phyloP scores from a whole-genome alignment of 2,797 vertebrate species.

The Limnodromus scolopaceus region DNA sequence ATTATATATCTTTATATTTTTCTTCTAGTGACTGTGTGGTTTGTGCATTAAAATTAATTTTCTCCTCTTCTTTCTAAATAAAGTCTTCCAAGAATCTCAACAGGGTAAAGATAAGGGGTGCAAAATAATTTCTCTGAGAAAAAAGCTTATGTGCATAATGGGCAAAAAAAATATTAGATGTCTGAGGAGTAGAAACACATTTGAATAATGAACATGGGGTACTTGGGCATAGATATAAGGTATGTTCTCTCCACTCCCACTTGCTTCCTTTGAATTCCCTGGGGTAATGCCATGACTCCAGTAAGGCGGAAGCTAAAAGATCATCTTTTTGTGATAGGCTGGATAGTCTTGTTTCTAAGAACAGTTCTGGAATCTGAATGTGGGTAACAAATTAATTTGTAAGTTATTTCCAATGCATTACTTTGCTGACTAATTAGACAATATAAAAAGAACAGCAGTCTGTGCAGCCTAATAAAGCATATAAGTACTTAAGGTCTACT shows the following conservation, averaged over 20 bases:
- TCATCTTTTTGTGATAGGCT: not conserved
- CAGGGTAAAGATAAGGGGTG: not conserved
- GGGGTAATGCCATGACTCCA: not conserved
- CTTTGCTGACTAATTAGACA: not conserved
- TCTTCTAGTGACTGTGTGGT: not conserved
- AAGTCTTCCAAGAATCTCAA: not conserved
- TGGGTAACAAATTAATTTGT: not conserved
- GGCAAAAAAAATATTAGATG: not conserved
- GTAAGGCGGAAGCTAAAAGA: not conserved
- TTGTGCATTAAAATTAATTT: not conserved
- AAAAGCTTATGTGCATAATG: not conserved
- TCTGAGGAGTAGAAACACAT: not conserved
- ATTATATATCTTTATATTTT: constrained; percentile 24
- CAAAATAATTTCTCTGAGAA: not conserved
- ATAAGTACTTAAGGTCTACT: not conserved
- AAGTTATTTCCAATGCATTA: not conserved
- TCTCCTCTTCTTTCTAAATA: not conserved
- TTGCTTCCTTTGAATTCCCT: not conserved
- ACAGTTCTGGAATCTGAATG: not conserved
- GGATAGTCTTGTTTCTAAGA: not conserved
- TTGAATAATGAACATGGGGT: not conserved
- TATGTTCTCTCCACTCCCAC: rapidly evolving
- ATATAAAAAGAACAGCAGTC: not conserved
- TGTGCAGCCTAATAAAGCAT: not conserved
- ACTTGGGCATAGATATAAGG: not conserved